Evolutionary conservation across 2,888 invertebrate species (phyloP), one percentile per base, ranked within the genome.

Genomic region (Scotopteryx bipunctaria): DNA sequence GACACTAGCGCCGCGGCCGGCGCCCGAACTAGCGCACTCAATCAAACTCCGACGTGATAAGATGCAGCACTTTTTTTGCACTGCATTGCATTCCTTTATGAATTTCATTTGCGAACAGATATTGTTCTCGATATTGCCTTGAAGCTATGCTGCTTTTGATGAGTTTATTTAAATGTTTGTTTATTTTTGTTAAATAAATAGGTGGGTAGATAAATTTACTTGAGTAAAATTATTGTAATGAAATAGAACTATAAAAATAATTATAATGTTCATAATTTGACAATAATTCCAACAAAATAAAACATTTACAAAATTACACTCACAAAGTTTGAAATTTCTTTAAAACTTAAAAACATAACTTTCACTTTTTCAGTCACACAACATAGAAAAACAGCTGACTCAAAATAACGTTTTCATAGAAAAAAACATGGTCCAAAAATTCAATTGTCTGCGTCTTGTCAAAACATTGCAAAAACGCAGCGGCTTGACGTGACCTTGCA

Each of bases 401-500:
- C n/a, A n/a, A n/a, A n/a, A n/a, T n/a, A n/a, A n/a, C n/a, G n/a
- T n/a, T n/a, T n/a, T n/a, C n/a, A n/a, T n/a, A n/a, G n/a, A n/a
- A n/a, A n/a, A n/a, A n/a, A n/a, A n/a, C n/a, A n/a, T n/a, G n/a
- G n/a, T n/a, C 19, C 9, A 36, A 48, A 52, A 40, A 43, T 21
- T 17, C 33, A 40, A 40, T 40, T 44, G 48, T 54, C 35, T 43
- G 29, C 35, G 45, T 44, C 56, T 55, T 74, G 73, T 74, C 74
- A 76, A 69, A 77, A 76, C 73, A 78, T 71, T 73, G 78, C 73
- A 72, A 70, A 71, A 69, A 63, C 59, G 62, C 62, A 57, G 49
- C 54, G 52, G 31, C 48, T 53, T 55, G 63, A 67, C 71, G 76
- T 81, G 81, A 83, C 83, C 85, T 83, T 84, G 85, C 84, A 81